Evolutionary conservation across 2,888 invertebrate species (phyloP).

Genomic region (Cataglyphis livida): DNA sequence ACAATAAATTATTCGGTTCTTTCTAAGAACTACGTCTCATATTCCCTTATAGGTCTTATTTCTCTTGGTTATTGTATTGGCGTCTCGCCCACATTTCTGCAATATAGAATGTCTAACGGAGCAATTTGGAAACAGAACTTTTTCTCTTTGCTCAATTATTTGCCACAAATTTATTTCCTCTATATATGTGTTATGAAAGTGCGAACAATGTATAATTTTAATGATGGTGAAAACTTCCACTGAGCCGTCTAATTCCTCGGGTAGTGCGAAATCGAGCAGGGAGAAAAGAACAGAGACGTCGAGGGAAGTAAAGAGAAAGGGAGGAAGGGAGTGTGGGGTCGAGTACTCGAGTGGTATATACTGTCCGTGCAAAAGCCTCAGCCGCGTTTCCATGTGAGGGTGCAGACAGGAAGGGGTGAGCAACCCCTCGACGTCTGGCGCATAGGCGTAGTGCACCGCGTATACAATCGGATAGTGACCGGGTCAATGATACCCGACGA

Average conservation of each 20-base stretch:
- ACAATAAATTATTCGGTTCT: conserved; percentile 11
- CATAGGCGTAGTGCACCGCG: conserved; percentile 80
- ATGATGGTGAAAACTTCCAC: conserved; percentile 8
- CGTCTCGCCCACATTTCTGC: not conserved
- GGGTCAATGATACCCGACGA: conserved; percentile 75
- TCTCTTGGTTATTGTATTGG: not conserved
- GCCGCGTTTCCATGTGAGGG: conserved; percentile 78
- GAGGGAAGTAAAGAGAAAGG: not conserved
- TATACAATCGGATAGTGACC: conserved; percentile 71
- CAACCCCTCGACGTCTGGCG: conserved; percentile 80
- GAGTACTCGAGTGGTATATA: conserved; percentile 68
- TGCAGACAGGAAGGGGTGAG: conserved; percentile 83
- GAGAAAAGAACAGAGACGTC: conserved; percentile 13
- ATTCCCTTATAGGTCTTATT: not conserved
- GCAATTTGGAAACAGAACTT: not conserved
- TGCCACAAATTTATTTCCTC: not conserved
- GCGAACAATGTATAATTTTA: conserved; percentile 11
- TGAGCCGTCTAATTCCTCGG: conserved; percentile 63
- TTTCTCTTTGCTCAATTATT: not conserved
- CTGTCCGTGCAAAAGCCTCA: conserved; percentile 76
- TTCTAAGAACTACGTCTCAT: not conserved
- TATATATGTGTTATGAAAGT: not conserved
- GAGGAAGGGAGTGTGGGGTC: conserved; percentile 52
- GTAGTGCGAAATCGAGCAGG: conserved; percentile 57
- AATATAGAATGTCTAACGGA: not conserved